A percentile compares a stretch with the other conserved stretches of the same genome.
Conservation (phyloP, 1,140 invertebrate genomes). For the Planococcus citri region DNA sequence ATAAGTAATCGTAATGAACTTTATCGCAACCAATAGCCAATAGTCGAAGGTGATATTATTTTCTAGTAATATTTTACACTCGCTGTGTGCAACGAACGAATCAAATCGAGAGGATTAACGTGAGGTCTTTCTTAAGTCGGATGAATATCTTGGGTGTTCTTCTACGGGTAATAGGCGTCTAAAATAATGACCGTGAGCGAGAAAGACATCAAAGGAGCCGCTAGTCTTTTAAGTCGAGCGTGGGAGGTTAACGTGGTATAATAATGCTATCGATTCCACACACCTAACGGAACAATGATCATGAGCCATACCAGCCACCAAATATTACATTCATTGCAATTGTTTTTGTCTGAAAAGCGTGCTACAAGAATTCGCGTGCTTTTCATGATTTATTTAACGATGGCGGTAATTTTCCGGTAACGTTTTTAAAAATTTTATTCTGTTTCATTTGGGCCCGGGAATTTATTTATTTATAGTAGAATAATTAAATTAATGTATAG, state of each 20-base stretch:
- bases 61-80: background rate
- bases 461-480: no score
- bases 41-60: no score
- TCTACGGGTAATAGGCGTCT: slow-evolving; percentile 11
- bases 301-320: background rate
- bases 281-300: slow-evolving; percentile 16
- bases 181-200: slow-evolving; percentile 17
- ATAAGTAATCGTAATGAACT: no score
- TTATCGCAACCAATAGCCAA: no score
- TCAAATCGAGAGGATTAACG: slow-evolving; percentile 2
- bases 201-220: slow-evolving; percentile 17
- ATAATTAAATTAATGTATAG: no score
- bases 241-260: slow-evolving; percentile 10
- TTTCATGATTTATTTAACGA: background rate
- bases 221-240: slow-evolving; percentile 15
- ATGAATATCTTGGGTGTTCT: slow-evolving; percentile 18
- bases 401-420: background rate
- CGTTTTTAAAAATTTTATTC: background rate
- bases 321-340: background rate
- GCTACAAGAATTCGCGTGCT: slow-evolving; percentile 14
- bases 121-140: background rate
- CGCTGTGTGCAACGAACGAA: background rate
- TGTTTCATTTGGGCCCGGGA: no score
- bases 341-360: slow-evolving; percentile 16
- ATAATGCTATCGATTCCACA: slow-evolving; percentile 15